Evolutionary conservation across 1,140 invertebrate genomes (phyloP).

Genomic region (Papilio xuthus): DNA sequence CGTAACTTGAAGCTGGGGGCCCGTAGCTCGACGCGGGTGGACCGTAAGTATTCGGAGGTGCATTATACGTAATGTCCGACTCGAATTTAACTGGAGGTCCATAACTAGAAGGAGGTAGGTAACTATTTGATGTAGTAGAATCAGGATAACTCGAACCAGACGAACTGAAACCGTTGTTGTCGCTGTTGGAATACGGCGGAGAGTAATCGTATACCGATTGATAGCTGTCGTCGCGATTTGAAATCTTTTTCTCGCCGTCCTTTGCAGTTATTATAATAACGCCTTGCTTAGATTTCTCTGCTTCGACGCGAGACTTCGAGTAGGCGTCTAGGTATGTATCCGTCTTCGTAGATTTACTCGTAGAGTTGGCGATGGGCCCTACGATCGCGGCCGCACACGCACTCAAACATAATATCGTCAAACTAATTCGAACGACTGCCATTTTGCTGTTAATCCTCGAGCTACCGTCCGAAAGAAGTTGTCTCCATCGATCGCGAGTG

Average conservation of each 20-base stretch:
- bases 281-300: constrained; percentile 74
- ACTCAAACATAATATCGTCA: constrained; percentile 54
- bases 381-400: constrained; percentile 67
- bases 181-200: constrained; percentile 58
- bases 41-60: constrained; percentile 67
- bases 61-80: constrained; percentile 66
- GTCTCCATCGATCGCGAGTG: constrained; percentile 73
- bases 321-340: constrained; percentile 76
- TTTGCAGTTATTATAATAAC: constrained; percentile 76
- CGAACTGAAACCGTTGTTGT: constrained; percentile 54
- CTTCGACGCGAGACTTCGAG: constrained; percentile 73
- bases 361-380: constrained; percentile 61
- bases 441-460: constrained; percentile 60
- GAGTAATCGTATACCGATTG: constrained; percentile 70
- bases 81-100: constrained; percentile 69
- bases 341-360: constrained; percentile 62
- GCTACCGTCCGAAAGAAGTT: constrained; percentile 67
- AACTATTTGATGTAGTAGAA: constrained; percentile 52
- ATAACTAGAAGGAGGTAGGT: constrained; percentile 59
- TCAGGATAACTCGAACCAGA: constrained; percentile 54
- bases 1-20: constrained; percentile 61
- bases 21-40: constrained; percentile 66
- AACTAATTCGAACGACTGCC: constrained; percentile 55
- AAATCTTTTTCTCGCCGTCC: constrained; percentile 73
- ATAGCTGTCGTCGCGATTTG: constrained; percentile 73